phyloP scores from a whole-genome alignment of 2,797 vertebrate genomes.

The Rhabdophis nuchalis region DNA sequence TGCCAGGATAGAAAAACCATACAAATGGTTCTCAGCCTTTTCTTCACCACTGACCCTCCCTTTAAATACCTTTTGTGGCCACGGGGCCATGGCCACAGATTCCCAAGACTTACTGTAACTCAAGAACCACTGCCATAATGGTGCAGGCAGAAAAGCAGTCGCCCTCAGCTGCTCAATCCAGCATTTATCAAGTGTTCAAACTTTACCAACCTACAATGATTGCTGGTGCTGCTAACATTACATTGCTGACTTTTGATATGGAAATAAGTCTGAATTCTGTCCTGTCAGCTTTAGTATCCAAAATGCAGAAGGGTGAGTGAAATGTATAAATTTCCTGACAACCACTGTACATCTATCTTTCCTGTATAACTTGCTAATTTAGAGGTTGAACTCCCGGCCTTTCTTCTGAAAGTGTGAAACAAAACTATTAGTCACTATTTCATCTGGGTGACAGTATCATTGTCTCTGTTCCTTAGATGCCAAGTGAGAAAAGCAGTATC shows the following conservation, averaged over 20 bases:
- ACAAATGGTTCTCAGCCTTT: neutral
- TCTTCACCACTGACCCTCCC: neutral
- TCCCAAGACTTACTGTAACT: neutral
- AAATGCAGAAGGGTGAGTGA: neutral
- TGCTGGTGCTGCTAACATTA: neutral
- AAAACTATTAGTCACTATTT: neutral
- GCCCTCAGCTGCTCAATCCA: neutral
- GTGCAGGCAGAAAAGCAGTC: neutral
- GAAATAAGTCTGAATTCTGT: neutral
- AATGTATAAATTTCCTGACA: neutral
- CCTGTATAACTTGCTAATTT: neutral
- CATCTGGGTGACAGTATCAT: neutral
- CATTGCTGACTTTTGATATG: neutral
- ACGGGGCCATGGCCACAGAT: neutral
- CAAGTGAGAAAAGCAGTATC: neutral
- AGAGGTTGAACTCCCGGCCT: neutral
- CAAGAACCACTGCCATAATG: neutral
- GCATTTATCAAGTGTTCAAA: neutral
- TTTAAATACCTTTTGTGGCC: neutral
- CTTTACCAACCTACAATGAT: neutral
- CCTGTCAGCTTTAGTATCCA: neutral
- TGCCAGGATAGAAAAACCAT: neutral
- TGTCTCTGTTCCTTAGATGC: neutral
- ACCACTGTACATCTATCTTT: neutral
- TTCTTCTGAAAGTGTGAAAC: neutral